phyloP scores from a whole-genome alignment of 2,888 invertebrate genomes.

The Arenicola marina region DNA sequence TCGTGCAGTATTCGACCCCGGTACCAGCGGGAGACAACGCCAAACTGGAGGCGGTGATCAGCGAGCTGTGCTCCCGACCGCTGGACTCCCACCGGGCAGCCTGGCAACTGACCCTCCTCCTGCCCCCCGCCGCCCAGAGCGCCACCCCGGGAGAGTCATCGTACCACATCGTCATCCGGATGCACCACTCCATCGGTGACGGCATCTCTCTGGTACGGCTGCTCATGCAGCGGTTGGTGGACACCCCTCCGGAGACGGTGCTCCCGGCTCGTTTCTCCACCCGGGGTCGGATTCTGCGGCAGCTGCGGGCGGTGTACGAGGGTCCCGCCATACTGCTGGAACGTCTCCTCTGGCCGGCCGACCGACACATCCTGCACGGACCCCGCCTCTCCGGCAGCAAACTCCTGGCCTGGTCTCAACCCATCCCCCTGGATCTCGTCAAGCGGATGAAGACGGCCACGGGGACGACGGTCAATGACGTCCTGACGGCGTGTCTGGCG shows the following conservation, averaged over 20 bases:
- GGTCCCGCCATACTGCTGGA: constrained; percentile 23
- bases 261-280: constrained; percentile 17
- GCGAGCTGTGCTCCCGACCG: constrained; percentile 18
- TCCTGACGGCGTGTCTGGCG: constrained; percentile 32
- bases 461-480: constrained; percentile 32
- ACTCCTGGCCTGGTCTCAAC: constrained; percentile 24
- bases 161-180: constrained; percentile 18
- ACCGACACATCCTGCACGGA: constrained; percentile 26
- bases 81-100: constrained; percentile 15
- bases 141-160: not conserved
- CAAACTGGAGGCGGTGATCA: constrained; percentile 16
- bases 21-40: not conserved
- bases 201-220: constrained; percentile 27
- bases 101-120: constrained; percentile 25
- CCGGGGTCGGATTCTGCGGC: constrained; percentile 1
- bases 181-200: constrained; percentile 30
- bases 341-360: constrained; percentile 17
- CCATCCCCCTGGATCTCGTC: constrained; percentile 27
- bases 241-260: constrained; percentile 10
- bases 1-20: constrained; percentile 16
- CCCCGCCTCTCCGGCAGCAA: constrained; percentile 21
- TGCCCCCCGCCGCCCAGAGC: not conserved
- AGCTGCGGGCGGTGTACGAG: constrained; percentile 13
- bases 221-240: constrained; percentile 23
- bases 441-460: constrained; percentile 30